Conservation (phyloP, 2,797 vertebrate genomes). For the Schizopygopsis pylzovi region DNA sequence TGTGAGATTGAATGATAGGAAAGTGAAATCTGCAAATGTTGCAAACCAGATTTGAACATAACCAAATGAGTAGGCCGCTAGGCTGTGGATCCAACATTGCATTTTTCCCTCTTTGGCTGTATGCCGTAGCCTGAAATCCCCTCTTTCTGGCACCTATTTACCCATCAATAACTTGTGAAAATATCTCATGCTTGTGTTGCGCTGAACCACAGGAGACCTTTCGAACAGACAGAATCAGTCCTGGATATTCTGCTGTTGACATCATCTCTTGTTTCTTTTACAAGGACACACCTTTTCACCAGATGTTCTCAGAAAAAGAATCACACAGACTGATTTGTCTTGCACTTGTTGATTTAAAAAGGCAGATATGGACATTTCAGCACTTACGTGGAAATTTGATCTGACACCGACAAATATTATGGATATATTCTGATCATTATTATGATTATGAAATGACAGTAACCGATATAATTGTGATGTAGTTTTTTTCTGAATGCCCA, state of each 20-base stretch:
- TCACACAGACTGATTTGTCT: neutral
- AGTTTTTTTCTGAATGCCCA: neutral
- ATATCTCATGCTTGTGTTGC: slow-evolving; percentile 21
- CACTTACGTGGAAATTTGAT: neutral
- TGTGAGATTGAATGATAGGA: neutral
- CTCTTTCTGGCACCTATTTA: slow-evolving; percentile 31
- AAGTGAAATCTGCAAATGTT: neutral
- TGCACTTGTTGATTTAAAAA: neutral
- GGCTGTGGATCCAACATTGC: neutral
- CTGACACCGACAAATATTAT: neutral
- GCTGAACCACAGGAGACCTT: slow-evolving; percentile 33
- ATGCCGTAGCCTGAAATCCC: slow-evolving; percentile 4
- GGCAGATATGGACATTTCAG: neutral
- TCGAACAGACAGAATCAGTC: slow-evolving; percentile 5
- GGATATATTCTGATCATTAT: neutral
- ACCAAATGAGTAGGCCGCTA: neutral
- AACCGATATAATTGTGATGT: neutral
- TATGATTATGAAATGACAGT: neutral
- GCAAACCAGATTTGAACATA: neutral
- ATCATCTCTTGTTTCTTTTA: slow-evolving; percentile 27
- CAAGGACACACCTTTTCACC: slow-evolving; percentile 40
- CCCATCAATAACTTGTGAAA: slow-evolving; percentile 11
- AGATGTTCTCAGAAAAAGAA: slow-evolving; percentile 43
- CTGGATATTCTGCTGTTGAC: slow-evolving; percentile 38
- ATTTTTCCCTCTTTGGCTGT: neutral